Base-by-base conservation (phyloP, 2,888 invertebrate genomes). In the Chrysolina haemoptera region DNA sequence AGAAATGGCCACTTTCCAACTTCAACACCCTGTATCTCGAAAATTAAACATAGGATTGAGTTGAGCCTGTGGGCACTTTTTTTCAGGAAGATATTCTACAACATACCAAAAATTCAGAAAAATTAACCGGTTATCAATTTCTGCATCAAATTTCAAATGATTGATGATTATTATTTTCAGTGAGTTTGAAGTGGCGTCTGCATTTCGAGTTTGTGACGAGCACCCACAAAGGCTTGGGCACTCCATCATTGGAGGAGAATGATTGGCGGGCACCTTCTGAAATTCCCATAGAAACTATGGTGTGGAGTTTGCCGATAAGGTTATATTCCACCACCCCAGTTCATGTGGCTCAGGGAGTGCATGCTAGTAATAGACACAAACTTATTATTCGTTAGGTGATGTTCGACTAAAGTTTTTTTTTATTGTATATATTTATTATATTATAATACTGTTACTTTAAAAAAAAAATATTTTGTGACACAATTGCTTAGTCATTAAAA, bases 141-240 rank as follows among this genome's bases (percentile, higher is more conserved):
- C n/a, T n/a, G n/a, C n/a, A n/a, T n/a, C n/a, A n/a, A 35, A 53
- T 53, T 53, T 16, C 53, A 50, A 50, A 18, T 50, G 1, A 53
- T 53, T 48, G n/a, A n/a, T 53, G 20, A 11, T 53, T 20, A 53
- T 62, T 70, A 71, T 76, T 90, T 90, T 79, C 90, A 93, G 96
- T 99, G 10, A 94, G 94, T 70, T 89, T 98, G 70, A 93, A 93
- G 85, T 99, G 99, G 99, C 91, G 96, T 64, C 90, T 99, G 40
- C 98, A 99, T 88, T 99, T 99, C 88, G 98, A 99, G 88, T 99
- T 99, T 89, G 98, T 97, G 0, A 97, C 96, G 0, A 94, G 94
- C 75, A 90, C 91, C 3, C 90, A 92, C 86, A 93, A 93, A 83
- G 82, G 82, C 1, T 70, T 87, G 67, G 89, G 91, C 75, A 90